phyloP scores from a whole-genome alignment of 2,113 vertebrate species.

The Seriola quinqueradiata region DNA sequence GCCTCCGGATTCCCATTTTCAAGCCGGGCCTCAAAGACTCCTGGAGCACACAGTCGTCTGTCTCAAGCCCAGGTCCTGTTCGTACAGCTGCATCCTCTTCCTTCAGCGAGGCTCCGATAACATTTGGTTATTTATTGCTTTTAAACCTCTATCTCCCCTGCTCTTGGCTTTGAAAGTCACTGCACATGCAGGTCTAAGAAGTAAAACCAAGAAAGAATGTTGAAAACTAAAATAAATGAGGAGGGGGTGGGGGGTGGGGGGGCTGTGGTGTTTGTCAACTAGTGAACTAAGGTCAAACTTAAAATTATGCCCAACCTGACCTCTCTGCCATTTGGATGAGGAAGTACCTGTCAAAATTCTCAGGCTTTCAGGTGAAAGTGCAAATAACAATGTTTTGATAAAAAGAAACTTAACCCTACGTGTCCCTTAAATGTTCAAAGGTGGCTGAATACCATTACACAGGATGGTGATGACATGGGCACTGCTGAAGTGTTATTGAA shows the following conservation, averaged over 20 bases:
- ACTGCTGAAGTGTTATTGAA: slow-evolving; percentile 26
- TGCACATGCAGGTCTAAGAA: slow-evolving; percentile 75
- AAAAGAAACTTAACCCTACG: slow-evolving; percentile 34
- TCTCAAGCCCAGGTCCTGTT: slow-evolving; percentile 80
- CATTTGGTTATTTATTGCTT: slow-evolving; percentile 88
- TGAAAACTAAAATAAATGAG: slow-evolving; percentile 72
- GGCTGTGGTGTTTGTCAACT: slow-evolving; percentile 52
- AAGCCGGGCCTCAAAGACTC: slow-evolving; percentile 80
- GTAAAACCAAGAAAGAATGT: slow-evolving; percentile 67
- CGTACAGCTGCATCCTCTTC: slow-evolving; percentile 89
- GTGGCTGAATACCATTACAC: slow-evolving; percentile 1
- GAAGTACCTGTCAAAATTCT: slow-evolving; percentile 61
- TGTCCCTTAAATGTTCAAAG: slow-evolving; percentile 32
- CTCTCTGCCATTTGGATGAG: slow-evolving; percentile 61
- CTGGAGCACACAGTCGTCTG: slow-evolving; percentile 79
- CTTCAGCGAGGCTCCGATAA: slow-evolving; percentile 86
- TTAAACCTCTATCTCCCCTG: slow-evolving; percentile 77
- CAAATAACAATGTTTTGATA: slow-evolving; percentile 59
- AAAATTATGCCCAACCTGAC: slow-evolving; percentile 63
- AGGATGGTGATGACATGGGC: slow-evolving; percentile 3
- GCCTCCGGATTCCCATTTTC: slow-evolving; percentile 80
- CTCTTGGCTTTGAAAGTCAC: slow-evolving; percentile 81
- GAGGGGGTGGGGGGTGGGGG: neutral
- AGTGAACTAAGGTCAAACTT: slow-evolving; percentile 59
- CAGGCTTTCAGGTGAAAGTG: slow-evolving; percentile 69